Conservation (phyloP, 1,140 invertebrate species). For the Artemia franciscana region DNA sequence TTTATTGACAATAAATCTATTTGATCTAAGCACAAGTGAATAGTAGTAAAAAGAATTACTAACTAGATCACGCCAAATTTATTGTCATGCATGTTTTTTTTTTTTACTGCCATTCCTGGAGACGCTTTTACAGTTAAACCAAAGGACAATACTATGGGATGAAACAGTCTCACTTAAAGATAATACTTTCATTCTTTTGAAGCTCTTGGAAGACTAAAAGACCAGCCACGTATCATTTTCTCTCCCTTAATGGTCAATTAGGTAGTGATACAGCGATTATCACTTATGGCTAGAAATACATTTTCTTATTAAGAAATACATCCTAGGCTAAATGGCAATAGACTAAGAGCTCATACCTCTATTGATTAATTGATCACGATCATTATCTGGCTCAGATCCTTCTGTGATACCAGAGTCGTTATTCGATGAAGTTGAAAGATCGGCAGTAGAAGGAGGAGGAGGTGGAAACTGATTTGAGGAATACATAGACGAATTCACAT, state of each 20-base stretch:
- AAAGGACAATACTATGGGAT: no score
- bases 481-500: constrained; percentile 34
- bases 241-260: constrained; percentile 1
- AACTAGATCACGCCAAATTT: neutral
- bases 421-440: constrained; percentile 74
- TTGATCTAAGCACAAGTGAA: no score
- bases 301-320: neutral
- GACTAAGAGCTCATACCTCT: no score
- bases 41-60: neutral
- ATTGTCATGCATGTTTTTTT: neutral
- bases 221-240: neutral
- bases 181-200: no score
- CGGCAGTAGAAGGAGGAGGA: constrained; percentile 35
- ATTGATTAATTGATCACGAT: constrained; percentile 47
- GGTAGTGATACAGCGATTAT: neutral
- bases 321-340: constrained; percentile 45
- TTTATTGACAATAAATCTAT: no score
- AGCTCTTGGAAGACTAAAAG: no score
- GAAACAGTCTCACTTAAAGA: no score
- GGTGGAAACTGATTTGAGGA: constrained; percentile 4
- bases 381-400: constrained; percentile 75
- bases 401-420: constrained; percentile 77
- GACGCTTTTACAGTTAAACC: no score
- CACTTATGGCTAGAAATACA: neutral
- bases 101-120: no score